Evolutionary conservation across 2,797 vertebrate species (phyloP).

Genomic region (Poeciliopsis infans): DNA sequence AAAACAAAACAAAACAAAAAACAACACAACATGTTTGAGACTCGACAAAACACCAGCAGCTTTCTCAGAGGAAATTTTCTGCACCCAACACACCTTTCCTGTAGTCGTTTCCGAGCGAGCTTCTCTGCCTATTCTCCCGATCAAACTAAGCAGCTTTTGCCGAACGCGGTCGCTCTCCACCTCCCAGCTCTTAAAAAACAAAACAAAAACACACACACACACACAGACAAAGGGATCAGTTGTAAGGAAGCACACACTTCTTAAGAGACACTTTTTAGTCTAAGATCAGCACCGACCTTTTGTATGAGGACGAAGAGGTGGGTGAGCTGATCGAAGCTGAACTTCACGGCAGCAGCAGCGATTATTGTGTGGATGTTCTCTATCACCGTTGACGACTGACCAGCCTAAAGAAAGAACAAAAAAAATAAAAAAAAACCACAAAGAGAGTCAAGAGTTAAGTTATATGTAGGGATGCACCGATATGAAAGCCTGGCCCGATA

Average conservation of each 20-base stretch:
- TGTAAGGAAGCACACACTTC: neutral
- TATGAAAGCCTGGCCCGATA: too few species aligned
- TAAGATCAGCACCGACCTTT: conserved; percentile 81
- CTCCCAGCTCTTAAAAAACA: conserved; percentile 91
- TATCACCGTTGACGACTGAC: conserved; percentile 98
- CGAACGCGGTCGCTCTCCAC: conserved; percentile 93
- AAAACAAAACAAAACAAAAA: neutral
- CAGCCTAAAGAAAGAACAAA: conserved; percentile 79
- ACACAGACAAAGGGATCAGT: conserved; percentile 3
- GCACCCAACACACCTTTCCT: conserved; percentile 85
- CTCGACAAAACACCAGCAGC: neutral
- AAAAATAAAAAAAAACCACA: neutral
- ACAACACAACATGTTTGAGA: neutral
- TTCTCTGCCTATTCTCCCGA: conserved; percentile 96
- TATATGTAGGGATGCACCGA: neutral
- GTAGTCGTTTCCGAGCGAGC: conserved; percentile 95
- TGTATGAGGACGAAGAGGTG: conserved; percentile 98
- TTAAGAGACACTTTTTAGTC: neutral
- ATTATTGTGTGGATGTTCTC: conserved; percentile 99
- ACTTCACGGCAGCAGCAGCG: conserved; percentile 97
- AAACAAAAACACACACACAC: neutral
- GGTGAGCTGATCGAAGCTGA: conserved; percentile 95
- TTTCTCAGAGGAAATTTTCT: neutral
- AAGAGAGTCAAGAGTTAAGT: neutral
- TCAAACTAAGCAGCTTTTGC: conserved; percentile 96